Evolutionary conservation across 2,888 invertebrate genomes (phyloP), one percentile per base, ranked within the genome.

Genomic region (Ochropacha duplaris): DNA sequence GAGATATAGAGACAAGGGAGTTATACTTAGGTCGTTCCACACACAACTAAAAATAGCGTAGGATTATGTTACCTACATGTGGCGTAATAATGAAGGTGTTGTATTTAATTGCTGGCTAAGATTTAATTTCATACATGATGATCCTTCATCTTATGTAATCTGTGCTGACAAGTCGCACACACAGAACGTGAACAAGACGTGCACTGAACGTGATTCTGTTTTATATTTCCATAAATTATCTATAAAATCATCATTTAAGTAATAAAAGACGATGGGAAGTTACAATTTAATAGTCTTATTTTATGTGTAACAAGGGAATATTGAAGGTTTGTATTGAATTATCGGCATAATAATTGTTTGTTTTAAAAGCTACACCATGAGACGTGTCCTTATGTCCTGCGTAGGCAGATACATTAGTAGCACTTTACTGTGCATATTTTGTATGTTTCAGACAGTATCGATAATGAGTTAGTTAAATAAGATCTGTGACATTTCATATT

Each of bases 1-100:
- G 19, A 54, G 54, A 49, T 50, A 49, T 57, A 54, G 36, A 66
- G 56, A 57, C 57, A 44, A 44, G 6, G 44, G 4, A 36, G 36
- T 14, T 2, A 36, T 24, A 24, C 24, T 5, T 36, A 14, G 0
- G 14, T 16, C 16, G 19, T 44, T 19, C 19, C 16, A 19, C 19
- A 39, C 39, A n/a, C 9, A 44, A 19, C 44, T 44, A 44, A 44
- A 19, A 44, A 44, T 44, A 44, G 16, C 44, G 44, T 44, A 11
- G 44, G 9, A 44, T 44, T 19, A 19, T 44, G 44, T 44, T 44
- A 44, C 44, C 16, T 44, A 44, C 44, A 44, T 44, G 44, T 44
- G 44, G 44, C 44, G 19, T 44, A 19, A 19, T 44, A 44, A 44
- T 44, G 44, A 44, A 44, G 44, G 44, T 44, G 44, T 44, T 44